Conservation (phyloP, 2,888 invertebrate species). For the Eilema depressum region DNA sequence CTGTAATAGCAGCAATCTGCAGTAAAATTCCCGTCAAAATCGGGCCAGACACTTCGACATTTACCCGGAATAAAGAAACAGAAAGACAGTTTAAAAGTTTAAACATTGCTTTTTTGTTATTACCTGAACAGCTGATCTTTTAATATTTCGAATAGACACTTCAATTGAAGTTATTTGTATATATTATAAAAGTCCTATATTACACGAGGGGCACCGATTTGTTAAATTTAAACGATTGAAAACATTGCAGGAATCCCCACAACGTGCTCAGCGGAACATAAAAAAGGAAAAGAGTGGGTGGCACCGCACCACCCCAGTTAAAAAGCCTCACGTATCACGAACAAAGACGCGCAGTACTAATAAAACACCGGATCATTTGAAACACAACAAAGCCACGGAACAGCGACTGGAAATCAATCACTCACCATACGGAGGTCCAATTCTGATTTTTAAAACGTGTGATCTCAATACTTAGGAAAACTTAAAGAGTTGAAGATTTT, state of each 20-base stretch:
- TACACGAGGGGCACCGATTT: background rate
- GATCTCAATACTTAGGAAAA: no score
- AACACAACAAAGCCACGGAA: constrained; percentile 44
- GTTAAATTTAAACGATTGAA: constrained; percentile 37
- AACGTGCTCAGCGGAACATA: constrained; percentile 28
- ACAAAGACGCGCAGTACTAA: constrained; percentile 43
- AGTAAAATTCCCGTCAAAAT: no score
- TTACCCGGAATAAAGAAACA: no score
- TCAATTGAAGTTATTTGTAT: background rate
- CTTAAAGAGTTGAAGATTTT: no score
- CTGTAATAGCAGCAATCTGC: no score
- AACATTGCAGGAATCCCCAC: constrained; percentile 30
- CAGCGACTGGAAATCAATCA: constrained; percentile 51
- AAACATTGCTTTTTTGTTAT: no score
- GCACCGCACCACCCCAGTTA: constrained; percentile 38
- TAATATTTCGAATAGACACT: no score
- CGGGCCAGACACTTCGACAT: no score
- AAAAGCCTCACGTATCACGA: constrained; percentile 42
- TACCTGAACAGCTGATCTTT: no score
- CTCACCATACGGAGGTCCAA: constrained; percentile 29
- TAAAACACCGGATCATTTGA: constrained; percentile 49
- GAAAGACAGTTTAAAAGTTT: no score
- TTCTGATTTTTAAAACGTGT: no score
- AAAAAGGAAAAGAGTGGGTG: constrained; percentile 36
- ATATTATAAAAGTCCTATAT: background rate